Base-by-base conservation (phyloP, 2,888 invertebrate genomes). In the Tetranychus piercei region DNA sequence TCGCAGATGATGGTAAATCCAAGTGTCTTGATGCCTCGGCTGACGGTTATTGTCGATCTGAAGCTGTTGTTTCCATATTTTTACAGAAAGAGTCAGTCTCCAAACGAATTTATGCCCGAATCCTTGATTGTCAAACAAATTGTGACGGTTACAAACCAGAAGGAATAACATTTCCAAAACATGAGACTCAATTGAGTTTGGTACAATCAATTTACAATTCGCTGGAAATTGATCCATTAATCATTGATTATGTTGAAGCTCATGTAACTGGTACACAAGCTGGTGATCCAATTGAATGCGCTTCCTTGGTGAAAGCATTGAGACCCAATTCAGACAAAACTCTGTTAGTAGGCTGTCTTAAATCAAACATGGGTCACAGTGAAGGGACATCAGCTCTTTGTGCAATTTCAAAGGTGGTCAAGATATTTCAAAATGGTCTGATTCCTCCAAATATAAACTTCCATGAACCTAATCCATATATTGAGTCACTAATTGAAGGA, bases 141-240 rank as follows among this genome's bases (percentile, higher is more conserved):
- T 91, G 91, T 2, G 97, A 97, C 83, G 97, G 97, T 67, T 84
- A 86, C 84, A 96, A 96, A 84, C 89, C 88, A 79, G 89, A 91
- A 83, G 95, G 94, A 74, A 90, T 92, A 80, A 92, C 92, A 1
- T 92, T 86, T 82, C 93, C 93, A 1, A 86, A 88, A 73, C 92
- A 91, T 34, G 84, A 83, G 72, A 88, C 90, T 88, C 92, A 93
- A 83, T 88, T 89, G 80, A 77, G 75, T n/a, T 80, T 84, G 8
- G 74, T 75, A 67, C 71, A 20, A 44, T 73, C n/a, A 22, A 55
- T 65, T 6, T 72, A 72, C 44, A n/a, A 8, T 1, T 74, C 75
- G 67, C 81, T 81, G 5, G 79, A 81, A 64, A 78, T 86, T 69
- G 81, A 83, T 77, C 84, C 85, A 11, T 78, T 79, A 69, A 75